phyloP scores from a whole-genome alignment of 2,113 vertebrate species.

The Chelonoidis abingdonii region DNA sequence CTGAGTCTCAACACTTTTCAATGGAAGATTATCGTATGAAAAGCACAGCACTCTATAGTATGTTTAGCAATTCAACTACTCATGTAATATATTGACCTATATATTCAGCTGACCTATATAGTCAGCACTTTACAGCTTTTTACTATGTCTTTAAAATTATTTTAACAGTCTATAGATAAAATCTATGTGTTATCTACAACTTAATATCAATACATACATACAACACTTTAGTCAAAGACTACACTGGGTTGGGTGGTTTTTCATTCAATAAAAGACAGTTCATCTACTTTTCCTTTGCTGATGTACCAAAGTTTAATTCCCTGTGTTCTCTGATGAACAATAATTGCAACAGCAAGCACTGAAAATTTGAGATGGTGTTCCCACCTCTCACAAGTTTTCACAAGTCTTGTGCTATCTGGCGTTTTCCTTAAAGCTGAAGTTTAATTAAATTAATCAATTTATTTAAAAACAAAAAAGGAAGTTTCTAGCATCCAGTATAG shows the following conservation, averaged over 20 bases:
- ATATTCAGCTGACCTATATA: no score
- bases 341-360: slow-evolving; percentile 33
- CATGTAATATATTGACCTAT: slow-evolving; percentile 29
- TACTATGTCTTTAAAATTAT: slow-evolving; percentile 2
- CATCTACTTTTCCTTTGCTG: slow-evolving; percentile 24
- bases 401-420: background rate
- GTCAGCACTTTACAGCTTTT: slow-evolving; percentile 31
- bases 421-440: background rate
- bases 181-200: background rate
- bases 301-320: background rate
- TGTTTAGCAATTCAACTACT: slow-evolving; percentile 7
- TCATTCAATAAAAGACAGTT: slow-evolving; percentile 7
- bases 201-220: background rate
- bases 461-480: background rate
- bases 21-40: background rate
- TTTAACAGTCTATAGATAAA: slow-evolving; percentile 7
- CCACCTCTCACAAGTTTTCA: background rate
- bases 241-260: slow-evolving; percentile 8
- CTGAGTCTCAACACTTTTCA: background rate
- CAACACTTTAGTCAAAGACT: slow-evolving; percentile 1
- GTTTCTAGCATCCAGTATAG: background rate
- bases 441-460: background rate
- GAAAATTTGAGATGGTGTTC: background rate
- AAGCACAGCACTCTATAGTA: background rate
- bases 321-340: background rate